Evolutionary conservation across 1,140 invertebrate species (phyloP).

Genomic region (Caerostris darwini): DNA sequence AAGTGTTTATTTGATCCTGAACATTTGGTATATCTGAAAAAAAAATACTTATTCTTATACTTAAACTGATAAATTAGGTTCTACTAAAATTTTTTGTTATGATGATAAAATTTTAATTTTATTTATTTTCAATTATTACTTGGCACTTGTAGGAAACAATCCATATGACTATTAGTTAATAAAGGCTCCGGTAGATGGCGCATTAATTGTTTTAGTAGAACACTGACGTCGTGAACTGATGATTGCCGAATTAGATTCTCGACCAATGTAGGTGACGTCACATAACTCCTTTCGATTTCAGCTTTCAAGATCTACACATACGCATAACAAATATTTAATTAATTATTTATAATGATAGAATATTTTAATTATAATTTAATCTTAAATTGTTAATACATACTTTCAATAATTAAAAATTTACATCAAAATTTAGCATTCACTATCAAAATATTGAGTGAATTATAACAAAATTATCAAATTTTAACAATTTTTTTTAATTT

Average conservation of each 20-base stretch:
- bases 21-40: slow-evolving; percentile 81
- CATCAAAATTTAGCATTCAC: too few relatives aligned
- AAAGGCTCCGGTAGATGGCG: slow-evolving; percentile 95
- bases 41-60: background rate
- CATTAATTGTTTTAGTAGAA: slow-evolving; percentile 95
- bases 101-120: background rate
- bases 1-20: slow-evolving; percentile 84
- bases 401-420: too few relatives aligned
- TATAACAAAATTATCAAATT: too few relatives aligned
- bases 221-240: slow-evolving; percentile 93
- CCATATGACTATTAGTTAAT: slow-evolving; percentile 92
- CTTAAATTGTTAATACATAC: too few relatives aligned
- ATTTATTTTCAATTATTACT: slow-evolving; percentile 82
- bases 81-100: background rate
- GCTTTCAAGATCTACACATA: slow-evolving; percentile 51
- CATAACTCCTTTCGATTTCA: slow-evolving; percentile 67
- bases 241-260: slow-evolving; percentile 71
- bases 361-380: too few relatives aligned
- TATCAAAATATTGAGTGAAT: too few relatives aligned
- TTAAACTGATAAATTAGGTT: too few relatives aligned
- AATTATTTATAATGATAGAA: too few relatives aligned
- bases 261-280: slow-evolving; percentile 51
- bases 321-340: too few relatives aligned
- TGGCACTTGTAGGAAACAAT: slow-evolving; percentile 94
- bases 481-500: too few relatives aligned